These are phyloP conservation scores for Archivesica marissinica DNA, from an alignment of 1,140 invertebrate genomes.

Conservation along the genomic window DNA sequence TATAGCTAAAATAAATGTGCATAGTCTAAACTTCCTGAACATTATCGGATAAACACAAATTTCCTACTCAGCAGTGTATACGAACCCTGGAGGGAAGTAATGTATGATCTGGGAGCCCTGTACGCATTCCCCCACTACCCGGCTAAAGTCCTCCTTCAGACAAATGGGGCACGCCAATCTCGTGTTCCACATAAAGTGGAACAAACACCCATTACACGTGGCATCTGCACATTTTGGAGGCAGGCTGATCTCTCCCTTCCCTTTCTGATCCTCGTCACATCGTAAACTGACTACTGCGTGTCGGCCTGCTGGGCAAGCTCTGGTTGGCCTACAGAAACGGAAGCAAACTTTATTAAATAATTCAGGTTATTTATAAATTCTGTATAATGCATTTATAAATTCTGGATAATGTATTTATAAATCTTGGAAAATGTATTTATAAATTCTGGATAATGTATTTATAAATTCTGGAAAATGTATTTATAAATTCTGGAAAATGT, in stretches of 20 bases:
- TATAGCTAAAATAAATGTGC: no score
- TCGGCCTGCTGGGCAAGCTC: slow-evolving; percentile 86
- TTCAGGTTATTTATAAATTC: no score
- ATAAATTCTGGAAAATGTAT: no score
- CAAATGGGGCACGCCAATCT: slow-evolving; percentile 86
- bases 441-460: no score
- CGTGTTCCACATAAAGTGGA: slow-evolving; percentile 86
- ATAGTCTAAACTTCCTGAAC: no score
- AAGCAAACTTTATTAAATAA: no score
- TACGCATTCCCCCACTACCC: slow-evolving; percentile 86
- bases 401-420: no score
- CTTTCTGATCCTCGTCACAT: slow-evolving; percentile 82
- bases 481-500: no score
- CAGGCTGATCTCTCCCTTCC: slow-evolving; percentile 82
- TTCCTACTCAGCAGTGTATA: no score
- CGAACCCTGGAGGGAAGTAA: slow-evolving; percentile 85
- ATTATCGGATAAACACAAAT: no score
- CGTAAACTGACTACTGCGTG: slow-evolving; percentile 85
- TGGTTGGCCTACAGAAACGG: slow-evolving; percentile 82
- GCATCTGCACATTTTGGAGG: slow-evolving; percentile 87
- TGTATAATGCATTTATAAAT: no score
- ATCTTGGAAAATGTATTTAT: no score
- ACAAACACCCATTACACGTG: slow-evolving; percentile 88
- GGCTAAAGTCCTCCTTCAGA: slow-evolving; percentile 81
- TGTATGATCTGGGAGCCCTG: slow-evolving; percentile 86